Conservation (phyloP, 2,113 vertebrate species). For the Silurus glanis region DNA sequence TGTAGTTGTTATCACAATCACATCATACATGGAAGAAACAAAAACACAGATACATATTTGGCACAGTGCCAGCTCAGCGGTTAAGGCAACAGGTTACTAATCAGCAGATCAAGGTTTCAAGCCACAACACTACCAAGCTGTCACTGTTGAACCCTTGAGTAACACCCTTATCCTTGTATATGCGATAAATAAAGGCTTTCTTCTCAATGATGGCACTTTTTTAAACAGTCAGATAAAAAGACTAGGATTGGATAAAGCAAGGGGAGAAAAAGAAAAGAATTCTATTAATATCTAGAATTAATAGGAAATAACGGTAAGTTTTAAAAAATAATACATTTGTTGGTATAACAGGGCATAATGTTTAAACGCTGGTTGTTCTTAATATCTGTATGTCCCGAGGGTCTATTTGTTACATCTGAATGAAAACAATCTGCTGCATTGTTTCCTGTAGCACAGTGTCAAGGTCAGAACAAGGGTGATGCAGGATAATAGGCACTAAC, state of each 20-base stretch:
- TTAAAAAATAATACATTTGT: too few relatives aligned
- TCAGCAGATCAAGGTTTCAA: background rate
- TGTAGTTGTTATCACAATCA: background rate
- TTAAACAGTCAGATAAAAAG: too few relatives aligned
- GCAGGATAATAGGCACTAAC: background rate
- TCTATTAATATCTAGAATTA: too few relatives aligned
- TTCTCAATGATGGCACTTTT: background rate
- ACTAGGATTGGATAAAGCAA: too few relatives aligned
- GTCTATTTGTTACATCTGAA: too few relatives aligned
- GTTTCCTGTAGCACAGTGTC: background rate
- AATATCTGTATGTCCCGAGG: background rate
- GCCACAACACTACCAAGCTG: background rate
- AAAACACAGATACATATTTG: background rate
- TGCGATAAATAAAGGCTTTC: background rate
- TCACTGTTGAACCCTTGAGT: background rate
- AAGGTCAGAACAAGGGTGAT: constrained; percentile 9
- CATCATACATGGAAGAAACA: background rate
- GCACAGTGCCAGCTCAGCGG: background rate
- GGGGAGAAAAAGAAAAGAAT: background rate
- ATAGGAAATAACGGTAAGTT: too few relatives aligned
- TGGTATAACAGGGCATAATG: background rate
- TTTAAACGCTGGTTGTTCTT: background rate
- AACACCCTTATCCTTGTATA: background rate
- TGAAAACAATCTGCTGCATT: background rate
- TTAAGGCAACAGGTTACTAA: background rate